These are phyloP conservation scores for Chelon auratus DNA, from an alignment of 2,797 vertebrate species.

Conservation along the genomic window DNA sequence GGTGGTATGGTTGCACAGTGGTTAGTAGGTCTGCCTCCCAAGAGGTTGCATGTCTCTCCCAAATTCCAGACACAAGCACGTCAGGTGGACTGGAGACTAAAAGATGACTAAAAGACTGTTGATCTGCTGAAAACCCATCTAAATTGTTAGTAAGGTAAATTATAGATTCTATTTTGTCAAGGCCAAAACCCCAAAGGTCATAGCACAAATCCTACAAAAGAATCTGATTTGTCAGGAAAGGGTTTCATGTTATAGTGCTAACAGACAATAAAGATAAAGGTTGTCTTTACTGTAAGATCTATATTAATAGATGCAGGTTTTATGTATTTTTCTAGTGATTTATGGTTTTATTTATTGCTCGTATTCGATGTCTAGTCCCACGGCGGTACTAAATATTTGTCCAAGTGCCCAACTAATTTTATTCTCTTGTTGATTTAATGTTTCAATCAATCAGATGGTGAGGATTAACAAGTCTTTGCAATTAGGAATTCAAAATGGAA, in stretches of 20 bases:
- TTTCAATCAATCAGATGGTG: conserved; percentile 1
- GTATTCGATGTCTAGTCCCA: neutral
- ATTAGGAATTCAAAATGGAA: neutral
- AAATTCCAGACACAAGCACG: conserved; percentile 46
- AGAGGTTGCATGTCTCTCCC: conserved; percentile 56
- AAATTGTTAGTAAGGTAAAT: too few relatives aligned
- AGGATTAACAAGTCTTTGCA: neutral
- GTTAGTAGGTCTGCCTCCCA: conserved; percentile 50
- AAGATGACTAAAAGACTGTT: neutral
- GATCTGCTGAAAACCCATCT: neutral
- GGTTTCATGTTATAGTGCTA: neutral
- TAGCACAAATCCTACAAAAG: neutral
- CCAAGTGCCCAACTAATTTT: neutral
- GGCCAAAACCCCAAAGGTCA: neutral
- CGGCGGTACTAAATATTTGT: neutral
- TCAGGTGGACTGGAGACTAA: conserved; percentile 43
- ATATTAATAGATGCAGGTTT: neutral
- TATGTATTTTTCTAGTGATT: neutral
- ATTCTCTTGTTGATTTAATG: neutral
- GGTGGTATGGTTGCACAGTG: conserved; percentile 59
- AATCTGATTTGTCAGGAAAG: neutral
- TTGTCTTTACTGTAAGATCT: neutral
- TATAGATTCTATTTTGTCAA: too few relatives aligned
- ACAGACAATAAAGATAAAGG: neutral
- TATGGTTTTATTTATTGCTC: conserved; percentile 3